Percentiles rank a stretch among this genome's conserved stretches.
phyloP scores from a whole-genome alignment of 2,113 vertebrate species.

The Thymallus thymallus region DNA sequence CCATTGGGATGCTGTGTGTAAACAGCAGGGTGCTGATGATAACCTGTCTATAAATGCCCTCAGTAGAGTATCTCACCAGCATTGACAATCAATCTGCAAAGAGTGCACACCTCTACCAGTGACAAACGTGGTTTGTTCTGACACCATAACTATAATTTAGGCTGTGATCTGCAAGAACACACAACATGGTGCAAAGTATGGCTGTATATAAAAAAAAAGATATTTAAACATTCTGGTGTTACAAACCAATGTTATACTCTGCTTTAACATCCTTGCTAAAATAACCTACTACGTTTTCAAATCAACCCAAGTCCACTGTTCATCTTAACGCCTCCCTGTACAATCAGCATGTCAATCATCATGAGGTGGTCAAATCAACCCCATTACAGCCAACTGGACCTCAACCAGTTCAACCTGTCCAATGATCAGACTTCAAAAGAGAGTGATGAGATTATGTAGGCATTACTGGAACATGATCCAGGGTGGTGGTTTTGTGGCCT shows the following conservation, averaged over 20 bases:
- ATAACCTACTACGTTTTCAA: slow-evolving; percentile 15
- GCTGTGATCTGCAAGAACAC: background rate
- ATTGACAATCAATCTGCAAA: background rate
- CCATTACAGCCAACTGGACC: background rate
- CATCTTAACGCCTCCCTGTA: slow-evolving; percentile 26
- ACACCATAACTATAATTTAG: background rate
- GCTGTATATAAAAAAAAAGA: background rate
- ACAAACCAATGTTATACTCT: background rate
- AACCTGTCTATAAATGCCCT: slow-evolving; percentile 13
- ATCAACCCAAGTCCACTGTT: slow-evolving; percentile 11
- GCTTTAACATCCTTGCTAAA: background rate
- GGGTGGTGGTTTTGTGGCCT: slow-evolving; percentile 47
- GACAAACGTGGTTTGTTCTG: background rate
- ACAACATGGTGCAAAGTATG: slow-evolving; percentile 13
- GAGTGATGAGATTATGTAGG: slow-evolving; percentile 7
- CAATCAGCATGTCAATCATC: slow-evolving; percentile 44
- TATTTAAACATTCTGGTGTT: background rate
- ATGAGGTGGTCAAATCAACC: background rate
- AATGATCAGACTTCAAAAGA: background rate
- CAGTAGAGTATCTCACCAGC: background rate
- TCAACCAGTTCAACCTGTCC: background rate
- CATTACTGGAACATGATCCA: slow-evolving; percentile 13
- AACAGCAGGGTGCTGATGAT: slow-evolving; percentile 10
- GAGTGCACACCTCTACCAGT: background rate
- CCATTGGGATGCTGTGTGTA: background rate